These are phyloP conservation scores for Turdus rufiventris DNA, from an alignment of 2,113 vertebrate genomes.

Conservation along the genomic window DNA sequence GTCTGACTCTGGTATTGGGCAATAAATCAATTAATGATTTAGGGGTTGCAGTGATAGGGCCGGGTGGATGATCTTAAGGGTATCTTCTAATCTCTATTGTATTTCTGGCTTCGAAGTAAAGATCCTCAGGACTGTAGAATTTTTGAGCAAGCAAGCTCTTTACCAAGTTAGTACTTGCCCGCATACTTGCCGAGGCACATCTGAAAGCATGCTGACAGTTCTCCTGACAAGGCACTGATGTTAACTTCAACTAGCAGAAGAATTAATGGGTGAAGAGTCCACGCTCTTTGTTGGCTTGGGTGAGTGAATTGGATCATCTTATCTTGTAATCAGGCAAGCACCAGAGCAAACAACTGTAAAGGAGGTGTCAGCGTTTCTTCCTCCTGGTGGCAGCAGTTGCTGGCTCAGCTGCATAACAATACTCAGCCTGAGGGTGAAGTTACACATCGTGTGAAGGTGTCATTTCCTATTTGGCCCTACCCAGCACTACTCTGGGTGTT, in stretches of 20 bases:
- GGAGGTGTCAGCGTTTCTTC: not conserved
- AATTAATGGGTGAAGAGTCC: not conserved
- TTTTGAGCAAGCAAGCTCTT: not conserved
- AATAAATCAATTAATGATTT: not conserved
- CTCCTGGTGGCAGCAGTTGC: not conserved
- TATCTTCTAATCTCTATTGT: not conserved
- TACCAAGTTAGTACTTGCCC: not conserved
- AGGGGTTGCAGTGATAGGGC: not conserved
- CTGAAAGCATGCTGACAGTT: not conserved
- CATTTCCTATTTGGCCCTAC: not conserved
- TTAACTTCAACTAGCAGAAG: not conserved
- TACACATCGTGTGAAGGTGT: not conserved
- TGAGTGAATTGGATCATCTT: not conserved
- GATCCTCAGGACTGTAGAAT: not conserved
- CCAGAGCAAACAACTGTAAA: not conserved
- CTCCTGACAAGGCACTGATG: not conserved
- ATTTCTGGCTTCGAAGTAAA: not conserved
- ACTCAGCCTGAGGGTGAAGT: not conserved
- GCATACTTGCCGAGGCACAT: accelerated
- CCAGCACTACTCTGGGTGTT: not conserved
- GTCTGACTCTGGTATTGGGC: no score
- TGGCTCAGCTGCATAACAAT: not conserved
- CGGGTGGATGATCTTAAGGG: not conserved
- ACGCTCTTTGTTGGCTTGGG: not conserved
- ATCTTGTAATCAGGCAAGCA: not conserved